Evolutionary conservation across 1,140 invertebrate genomes (phyloP).

Genomic region (Ctenoplectra terminalis): DNA sequence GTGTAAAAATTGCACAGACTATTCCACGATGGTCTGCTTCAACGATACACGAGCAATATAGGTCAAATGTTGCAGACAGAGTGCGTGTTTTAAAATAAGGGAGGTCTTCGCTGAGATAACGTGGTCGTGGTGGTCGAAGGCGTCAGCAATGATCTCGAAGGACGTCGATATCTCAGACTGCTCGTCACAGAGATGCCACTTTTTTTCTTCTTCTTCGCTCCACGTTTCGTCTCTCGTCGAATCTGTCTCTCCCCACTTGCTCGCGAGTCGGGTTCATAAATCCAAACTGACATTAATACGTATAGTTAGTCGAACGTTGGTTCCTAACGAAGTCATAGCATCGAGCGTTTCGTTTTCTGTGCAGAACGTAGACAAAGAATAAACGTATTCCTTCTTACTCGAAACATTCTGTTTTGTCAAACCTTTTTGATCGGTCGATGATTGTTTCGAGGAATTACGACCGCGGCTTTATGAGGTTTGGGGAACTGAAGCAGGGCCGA

Average conservation of each 20-base stretch:
- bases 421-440: constrained; percentile 60
- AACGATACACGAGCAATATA: background rate
- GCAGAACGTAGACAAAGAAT: background rate
- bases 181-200: constrained; percentile 19
- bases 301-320: constrained; percentile 29
- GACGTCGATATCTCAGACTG: constrained; percentile 48
- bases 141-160: constrained; percentile 52
- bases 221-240: background rate
- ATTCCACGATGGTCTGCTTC: background rate
- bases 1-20: background rate
- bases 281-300: background rate
- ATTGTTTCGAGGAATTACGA: constrained; percentile 37
- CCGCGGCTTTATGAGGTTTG: constrained; percentile 59
- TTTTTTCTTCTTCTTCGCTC: constrained; percentile 4
- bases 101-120: constrained; percentile 31
- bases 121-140: constrained; percentile 49
- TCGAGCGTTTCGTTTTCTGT: background rate
- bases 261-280: constrained; percentile 50
- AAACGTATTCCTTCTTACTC: background rate
- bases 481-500: constrained; percentile 26
- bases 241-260: constrained; percentile 16
- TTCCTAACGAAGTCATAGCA: background rate
- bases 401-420: background rate
- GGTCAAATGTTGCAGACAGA: background rate
- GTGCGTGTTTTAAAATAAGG: background rate